Base-by-base conservation (phyloP, 2,113 vertebrate species). In the Willisornis vidua region DNA sequence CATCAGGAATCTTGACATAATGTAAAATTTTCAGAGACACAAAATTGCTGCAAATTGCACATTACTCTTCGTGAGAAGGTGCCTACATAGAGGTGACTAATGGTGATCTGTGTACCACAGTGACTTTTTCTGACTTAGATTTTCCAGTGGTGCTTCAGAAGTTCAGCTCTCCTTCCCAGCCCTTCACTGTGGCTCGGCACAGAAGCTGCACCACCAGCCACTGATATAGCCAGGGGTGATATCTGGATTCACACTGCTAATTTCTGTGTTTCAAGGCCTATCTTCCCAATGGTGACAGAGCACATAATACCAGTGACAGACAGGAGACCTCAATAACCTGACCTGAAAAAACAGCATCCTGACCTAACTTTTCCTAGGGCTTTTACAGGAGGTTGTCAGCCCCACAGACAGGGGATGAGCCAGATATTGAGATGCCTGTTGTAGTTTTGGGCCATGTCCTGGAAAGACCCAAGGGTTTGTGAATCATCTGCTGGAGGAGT, bases 121-220 rank as follows among this genome's bases (percentile, higher is more conserved):
- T 37, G 46, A 66, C n/a, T 43, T 89, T 88, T 79, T 55, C 57
- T 75, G 29, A 57, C 10, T 46, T 43, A 62, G 23, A 16, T 67
- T 87, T 87, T 76, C 12, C 43, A 52, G 67, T 9, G 14, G n/a
- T 67, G 46, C 48, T 89, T 79, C 67, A 57, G 29, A 79, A 75
- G 29, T 59, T 73, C 45, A 39, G 1, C 12, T 55, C 6, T 54
- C 52, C 66, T 46, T 83, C 33, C 19, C 28, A 43, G 10, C 17
- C 13, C 29, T 79, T 62, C 3, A 2, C 9, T 0, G 0, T 48
- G 46, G 1, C 58, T 86, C 28, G 39, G 25, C 31, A 35, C 28
- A 29, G 55, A 85, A 73, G 37, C 19, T 87, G 52, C 37, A 67
- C 17, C 39, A 31, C 29, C 77, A 65, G 22, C 26, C 67, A 22